These are phyloP conservation scores for Falco cherrug DNA, from an alignment of 2,797 vertebrate genomes.

Conservation along the genomic window DNA sequence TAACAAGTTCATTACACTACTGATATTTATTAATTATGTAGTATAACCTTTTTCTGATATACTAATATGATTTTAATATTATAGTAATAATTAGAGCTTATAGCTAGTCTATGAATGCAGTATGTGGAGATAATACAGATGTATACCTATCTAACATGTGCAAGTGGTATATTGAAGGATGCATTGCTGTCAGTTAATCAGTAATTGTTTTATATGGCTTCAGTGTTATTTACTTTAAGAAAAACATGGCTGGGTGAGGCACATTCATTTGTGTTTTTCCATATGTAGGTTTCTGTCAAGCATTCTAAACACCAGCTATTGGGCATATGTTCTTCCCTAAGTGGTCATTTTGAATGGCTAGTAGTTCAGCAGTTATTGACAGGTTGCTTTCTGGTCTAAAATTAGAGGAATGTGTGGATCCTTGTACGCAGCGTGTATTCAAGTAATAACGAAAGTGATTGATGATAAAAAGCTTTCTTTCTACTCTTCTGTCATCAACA, in stretches of 20 bases:
- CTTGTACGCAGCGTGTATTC: background rate
- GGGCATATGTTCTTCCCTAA: background rate
- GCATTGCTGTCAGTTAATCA: background rate
- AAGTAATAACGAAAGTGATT: slow-evolving; percentile 19
- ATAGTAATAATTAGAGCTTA: background rate
- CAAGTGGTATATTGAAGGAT: background rate
- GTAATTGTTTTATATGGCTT: background rate
- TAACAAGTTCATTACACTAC: background rate
- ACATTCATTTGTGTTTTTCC: background rate
- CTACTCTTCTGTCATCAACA: slow-evolving; percentile 33
- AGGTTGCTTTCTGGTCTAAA: slow-evolving; percentile 32
- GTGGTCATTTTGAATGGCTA: slow-evolving; percentile 4
- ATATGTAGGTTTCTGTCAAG: background rate
- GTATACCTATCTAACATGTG: background rate
- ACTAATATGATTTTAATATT: background rate
- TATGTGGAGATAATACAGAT: background rate
- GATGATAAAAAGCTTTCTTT: slow-evolving; percentile 52
- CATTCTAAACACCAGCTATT: background rate
- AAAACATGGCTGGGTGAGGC: background rate
- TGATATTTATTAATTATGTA: background rate
- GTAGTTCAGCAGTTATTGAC: background rate
- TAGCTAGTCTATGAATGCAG: background rate
- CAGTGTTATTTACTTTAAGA: background rate
- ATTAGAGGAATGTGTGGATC: slow-evolving; percentile 1
- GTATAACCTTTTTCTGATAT: background rate